Evolutionary conservation across 1,140 invertebrate genomes (phyloP), one percentile per base, ranked within the genome.

Genomic region (Manduca sexta): DNA sequence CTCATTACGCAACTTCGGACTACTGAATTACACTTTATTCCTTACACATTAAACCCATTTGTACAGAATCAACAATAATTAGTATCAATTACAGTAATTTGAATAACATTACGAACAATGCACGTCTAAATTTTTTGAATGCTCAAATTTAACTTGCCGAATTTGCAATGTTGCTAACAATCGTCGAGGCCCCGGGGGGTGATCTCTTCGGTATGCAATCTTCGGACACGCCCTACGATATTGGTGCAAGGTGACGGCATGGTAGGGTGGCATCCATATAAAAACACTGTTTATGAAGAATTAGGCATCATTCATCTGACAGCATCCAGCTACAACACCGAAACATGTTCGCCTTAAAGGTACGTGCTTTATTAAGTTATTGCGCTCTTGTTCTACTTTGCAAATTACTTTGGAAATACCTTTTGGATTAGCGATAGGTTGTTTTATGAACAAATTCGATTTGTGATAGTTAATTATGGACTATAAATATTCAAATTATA

Each of bases 181-280:
- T 53, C 46, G 51, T 52, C 50, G 12, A 40, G 26, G 16, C 58
- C 31, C 35, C 53, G 44, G 58, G 58, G 50, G 58, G 53, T 61
- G 49, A 49, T 47, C 56, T 35, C 53, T 46, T 16, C 21, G 53
- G 53, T 46, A 61, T 61, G 58, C 47, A 39, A 44, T 58, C 46
- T 49, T 52, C 47, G 46, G 38, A 47, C 48, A 49, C 46, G 49
- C 58, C 46, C 44, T 50, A 31, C 48, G 44, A 55, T 56, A 50
- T 61, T 31, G 21, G 53, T 43, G 53, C 50, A 59, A 59, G 52
- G 45, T 54, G 44, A 52, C 50, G 44, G 35, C 38, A 50, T 48
- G 56, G 53, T 37, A 55, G 53, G 46, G 46, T 48, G 43, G 26
- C 49, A 47, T 40, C 45, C 40, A 61, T 61, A 61, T 61, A 61